A percentile compares a stretch with the other conserved stretches of the same genome.
Conservation (phyloP, 2,113 vertebrate genomes). For the Paedocypris sp. region DNA sequence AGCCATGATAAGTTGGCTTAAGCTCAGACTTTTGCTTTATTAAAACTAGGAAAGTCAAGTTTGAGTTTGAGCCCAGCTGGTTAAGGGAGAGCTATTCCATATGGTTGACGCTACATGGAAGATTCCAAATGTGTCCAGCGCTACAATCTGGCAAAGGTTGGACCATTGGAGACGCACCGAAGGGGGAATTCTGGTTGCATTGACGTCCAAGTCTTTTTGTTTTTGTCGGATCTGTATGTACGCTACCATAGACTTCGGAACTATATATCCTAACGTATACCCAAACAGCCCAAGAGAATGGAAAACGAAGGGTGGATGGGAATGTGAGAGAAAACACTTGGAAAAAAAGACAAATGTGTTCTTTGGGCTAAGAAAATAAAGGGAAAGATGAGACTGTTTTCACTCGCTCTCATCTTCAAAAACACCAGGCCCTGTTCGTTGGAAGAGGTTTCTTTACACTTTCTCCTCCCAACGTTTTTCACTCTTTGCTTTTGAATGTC, state of each 20-base stretch:
- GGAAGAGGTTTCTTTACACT: conserved; percentile 5
- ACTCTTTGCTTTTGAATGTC: conserved; percentile 29
- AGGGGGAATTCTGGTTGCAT: too few relatives aligned
- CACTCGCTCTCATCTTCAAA: background rate
- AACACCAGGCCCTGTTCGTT: conserved; percentile 16
- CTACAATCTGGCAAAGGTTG: background rate
- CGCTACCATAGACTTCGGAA: too few relatives aligned
- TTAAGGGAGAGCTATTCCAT: background rate
- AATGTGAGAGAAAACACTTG: background rate
- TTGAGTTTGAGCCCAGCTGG: background rate
- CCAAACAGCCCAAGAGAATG: background rate
- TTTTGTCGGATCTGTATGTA: background rate
- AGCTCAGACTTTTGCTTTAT: conserved; percentile 1
- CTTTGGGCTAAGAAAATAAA: conserved; percentile 1
- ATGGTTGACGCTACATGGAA: background rate
- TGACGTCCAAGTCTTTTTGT: background rate
- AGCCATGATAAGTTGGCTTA: background rate
- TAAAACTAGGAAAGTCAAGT: conserved; percentile 12
- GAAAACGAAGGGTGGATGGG: background rate
- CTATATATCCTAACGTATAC: too few relatives aligned
- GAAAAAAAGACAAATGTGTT: background rate
- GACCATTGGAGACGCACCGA: background rate
- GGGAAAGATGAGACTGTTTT: conserved; percentile 1
- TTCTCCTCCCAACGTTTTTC: conserved; percentile 26
- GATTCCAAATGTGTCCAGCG: background rate